Evolutionary conservation across 2,888 invertebrate genomes (phyloP).

Genomic region (Hetaerina titia): DNA sequence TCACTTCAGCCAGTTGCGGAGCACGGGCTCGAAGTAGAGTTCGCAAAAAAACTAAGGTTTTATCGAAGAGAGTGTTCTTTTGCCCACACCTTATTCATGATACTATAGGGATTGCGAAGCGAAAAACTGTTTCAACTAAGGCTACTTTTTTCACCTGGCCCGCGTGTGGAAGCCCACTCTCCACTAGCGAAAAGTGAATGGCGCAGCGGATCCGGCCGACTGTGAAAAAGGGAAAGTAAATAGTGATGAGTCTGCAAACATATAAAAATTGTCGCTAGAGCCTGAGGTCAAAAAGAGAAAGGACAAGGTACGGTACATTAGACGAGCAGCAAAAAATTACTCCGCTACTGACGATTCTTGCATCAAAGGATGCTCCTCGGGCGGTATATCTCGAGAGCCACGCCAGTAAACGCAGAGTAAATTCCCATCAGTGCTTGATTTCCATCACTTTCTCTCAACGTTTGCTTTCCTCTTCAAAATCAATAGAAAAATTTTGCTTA

Average conservation of each 20-base stretch:
- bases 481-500: not conserved
- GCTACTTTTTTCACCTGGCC: not conserved
- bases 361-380: not conserved
- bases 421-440: constrained; percentile 1
- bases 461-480: not conserved
- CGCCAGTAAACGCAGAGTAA: not conserved
- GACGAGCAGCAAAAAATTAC: not conserved
- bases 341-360: not conserved
- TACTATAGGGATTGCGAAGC: not conserved
- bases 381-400: not conserved
- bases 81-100: not conserved
- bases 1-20: too few species aligned
- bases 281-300: too few species aligned
- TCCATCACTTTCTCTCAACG: not conserved
- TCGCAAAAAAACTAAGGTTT: not conserved
- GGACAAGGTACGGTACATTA: not conserved
- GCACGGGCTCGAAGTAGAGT: not conserved
- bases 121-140: not conserved
- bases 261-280: not conserved
- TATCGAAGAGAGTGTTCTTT: not conserved
- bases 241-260: not conserved
- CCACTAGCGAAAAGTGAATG: constrained; percentile 16
- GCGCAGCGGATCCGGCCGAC: not conserved
- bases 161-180: not conserved
- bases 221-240: not conserved